phyloP scores from a whole-genome alignment of 2,888 invertebrate species.

The Clusia tigrina region DNA sequence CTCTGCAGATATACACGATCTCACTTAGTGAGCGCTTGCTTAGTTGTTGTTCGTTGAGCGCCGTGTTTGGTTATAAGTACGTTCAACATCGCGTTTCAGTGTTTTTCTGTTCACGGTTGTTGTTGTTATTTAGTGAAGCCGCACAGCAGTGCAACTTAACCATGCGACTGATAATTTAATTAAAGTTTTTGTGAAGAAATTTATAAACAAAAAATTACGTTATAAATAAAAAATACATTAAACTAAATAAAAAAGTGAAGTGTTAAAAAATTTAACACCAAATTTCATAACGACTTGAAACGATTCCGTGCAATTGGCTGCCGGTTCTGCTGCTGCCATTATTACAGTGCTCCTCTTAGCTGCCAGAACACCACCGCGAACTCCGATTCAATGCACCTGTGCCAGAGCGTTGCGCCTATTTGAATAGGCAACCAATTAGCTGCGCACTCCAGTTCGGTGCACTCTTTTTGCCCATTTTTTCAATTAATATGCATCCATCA shows the following conservation, averaged over 20 bases:
- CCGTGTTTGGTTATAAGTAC: background rate
- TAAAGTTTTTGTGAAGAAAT: background rate
- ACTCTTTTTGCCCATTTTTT: no score
- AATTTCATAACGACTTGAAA: no score
- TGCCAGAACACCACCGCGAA: background rate
- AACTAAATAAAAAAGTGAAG: background rate
- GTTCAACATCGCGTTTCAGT: no score
- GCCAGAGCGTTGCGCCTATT: background rate
- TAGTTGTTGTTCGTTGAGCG: background rate
- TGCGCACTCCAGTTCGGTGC: no score
- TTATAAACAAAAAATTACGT: background rate
- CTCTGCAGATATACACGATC: constrained; percentile 3
- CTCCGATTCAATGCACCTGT: background rate
- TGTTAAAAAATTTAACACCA: background rate
- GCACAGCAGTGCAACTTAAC: no score
- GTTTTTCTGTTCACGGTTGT: no score
- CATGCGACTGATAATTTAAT: no score
- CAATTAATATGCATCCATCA: background rate
- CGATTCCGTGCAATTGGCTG: no score
- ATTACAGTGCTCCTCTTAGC: no score
- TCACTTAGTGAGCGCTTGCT: background rate
- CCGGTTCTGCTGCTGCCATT: no score
- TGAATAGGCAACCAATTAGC: no score
- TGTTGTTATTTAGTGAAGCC: no score
- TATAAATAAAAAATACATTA: background rate